These are phyloP conservation scores for Clytia hemisphaerica DNA, from an alignment of 30 jellyfish, hydroid and myxozoan genomes.

Conservation along the genomic window DNA sequence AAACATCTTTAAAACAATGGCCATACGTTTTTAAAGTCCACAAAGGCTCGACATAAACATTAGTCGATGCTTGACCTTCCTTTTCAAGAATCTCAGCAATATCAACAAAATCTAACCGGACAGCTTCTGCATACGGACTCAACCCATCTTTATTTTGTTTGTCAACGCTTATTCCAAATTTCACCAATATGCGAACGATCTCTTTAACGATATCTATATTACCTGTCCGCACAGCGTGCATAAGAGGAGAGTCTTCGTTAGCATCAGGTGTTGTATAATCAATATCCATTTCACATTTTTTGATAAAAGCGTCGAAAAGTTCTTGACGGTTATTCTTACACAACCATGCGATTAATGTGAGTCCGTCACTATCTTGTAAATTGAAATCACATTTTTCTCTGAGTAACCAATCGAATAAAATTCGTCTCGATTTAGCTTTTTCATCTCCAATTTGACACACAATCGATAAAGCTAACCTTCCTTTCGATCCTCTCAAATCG, in stretches of 20 bases:
- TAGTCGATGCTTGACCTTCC: slow-evolving; percentile 41
- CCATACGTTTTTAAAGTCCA: too few species aligned
- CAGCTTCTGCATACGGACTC: slow-evolving; percentile 70
- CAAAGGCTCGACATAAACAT: background rate
- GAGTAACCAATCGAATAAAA: slow-evolving; percentile 16
- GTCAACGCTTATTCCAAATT: slow-evolving; percentile 46
- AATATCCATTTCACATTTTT: slow-evolving; percentile 35
- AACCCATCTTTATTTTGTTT: slow-evolving; percentile 38
- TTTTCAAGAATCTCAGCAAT: slow-evolving; percentile 26
- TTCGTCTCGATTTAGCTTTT: slow-evolving; percentile 37
- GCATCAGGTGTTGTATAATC: slow-evolving; percentile 39
- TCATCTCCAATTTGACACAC: slow-evolving; percentile 55
- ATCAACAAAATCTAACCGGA: slow-evolving; percentile 29
- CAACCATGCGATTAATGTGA: slow-evolving; percentile 48
- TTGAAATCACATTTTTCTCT: slow-evolving; percentile 49
- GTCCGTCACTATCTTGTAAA: slow-evolving; percentile 27
- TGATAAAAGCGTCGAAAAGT: slow-evolving; percentile 20
- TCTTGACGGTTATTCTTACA: slow-evolving; percentile 39
- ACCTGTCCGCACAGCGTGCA: slow-evolving; percentile 70
- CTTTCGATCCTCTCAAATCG: slow-evolving; percentile 18
- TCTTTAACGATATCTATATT: slow-evolving; percentile 27
- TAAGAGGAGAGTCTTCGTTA: slow-evolving; percentile 45
- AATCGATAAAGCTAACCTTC: slow-evolving; percentile 40
- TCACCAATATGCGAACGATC: slow-evolving; percentile 26
- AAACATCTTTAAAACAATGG: too few species aligned